Evolutionary conservation across 2,797 vertebrate genomes (phyloP).

Genomic region (Eurystomus glaucurus): DNA sequence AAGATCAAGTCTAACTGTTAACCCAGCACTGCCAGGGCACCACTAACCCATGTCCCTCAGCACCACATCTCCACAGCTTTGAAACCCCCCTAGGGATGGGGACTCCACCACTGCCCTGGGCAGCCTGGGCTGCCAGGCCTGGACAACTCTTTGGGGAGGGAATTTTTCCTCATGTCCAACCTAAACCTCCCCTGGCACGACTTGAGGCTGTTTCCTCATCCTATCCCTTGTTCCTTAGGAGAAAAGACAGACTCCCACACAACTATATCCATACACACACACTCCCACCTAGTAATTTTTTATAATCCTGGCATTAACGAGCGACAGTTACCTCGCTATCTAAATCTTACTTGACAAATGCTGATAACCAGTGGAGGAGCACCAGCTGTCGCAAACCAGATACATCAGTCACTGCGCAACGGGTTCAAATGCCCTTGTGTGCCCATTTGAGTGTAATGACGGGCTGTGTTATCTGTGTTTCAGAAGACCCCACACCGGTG

Average conservation of each 20-base stretch:
- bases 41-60: background rate
- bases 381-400: background rate
- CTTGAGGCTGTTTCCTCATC: too few relatives aligned
- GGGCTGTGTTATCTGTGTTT: background rate
- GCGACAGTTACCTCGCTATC: fast-evolving
- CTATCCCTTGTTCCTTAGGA: too few relatives aligned
- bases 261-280: background rate
- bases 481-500: background rate
- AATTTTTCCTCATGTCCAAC: too few relatives aligned
- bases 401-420: background rate
- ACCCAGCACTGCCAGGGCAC: background rate
- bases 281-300: background rate
- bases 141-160: too few relatives aligned
- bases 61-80: background rate
- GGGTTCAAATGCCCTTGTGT: background rate
- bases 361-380: background rate
- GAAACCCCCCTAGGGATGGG: too few relatives aligned
- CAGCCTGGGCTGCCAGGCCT: too few relatives aligned
- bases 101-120: too few relatives aligned
- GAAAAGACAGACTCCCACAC: background rate
- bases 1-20: background rate
- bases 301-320: background rate
- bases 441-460: fast-evolving
- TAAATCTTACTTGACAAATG: background rate
- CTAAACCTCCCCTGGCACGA: too few relatives aligned